Evolutionary conservation across 2,797 vertebrate species (phyloP).

Genomic region (Threskiornis aethiopicus): DNA sequence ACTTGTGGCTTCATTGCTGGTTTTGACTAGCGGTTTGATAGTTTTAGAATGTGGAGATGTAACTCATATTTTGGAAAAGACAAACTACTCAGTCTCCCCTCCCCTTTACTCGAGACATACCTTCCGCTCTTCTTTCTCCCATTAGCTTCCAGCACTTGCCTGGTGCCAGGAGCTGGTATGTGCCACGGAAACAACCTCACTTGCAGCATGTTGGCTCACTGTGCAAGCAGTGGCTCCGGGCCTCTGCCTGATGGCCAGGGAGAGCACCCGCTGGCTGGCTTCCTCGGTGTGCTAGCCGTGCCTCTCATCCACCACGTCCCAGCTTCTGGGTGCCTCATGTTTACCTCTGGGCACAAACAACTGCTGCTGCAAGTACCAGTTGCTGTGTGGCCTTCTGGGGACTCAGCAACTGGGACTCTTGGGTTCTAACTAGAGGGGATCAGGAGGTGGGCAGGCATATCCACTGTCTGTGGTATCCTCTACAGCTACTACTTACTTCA

Average conservation of each 20-base stretch:
- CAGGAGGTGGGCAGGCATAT: neutral
- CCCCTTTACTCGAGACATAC: neutral
- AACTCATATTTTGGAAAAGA: neutral
- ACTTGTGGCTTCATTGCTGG: neutral
- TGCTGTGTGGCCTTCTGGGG: neutral
- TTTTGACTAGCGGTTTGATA: neutral
- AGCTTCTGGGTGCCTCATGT: neutral
- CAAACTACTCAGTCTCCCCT: accelerated
- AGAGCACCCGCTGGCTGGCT: neutral
- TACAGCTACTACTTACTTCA: neutral
- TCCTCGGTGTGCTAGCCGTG: neutral
- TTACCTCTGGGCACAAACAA: neutral
- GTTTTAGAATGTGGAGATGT: neutral
- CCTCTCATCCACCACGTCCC: neutral
- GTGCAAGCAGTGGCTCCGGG: neutral
- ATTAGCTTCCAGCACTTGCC: neutral
- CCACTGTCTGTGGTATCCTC: neutral
- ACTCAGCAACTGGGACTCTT: accelerated
- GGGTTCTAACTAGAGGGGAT: neutral
- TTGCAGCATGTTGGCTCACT: neutral
- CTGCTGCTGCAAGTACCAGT: neutral
- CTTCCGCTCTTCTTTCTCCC: neutral
- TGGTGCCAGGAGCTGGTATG: neutral
- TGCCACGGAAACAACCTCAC: neutral
- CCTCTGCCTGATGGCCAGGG: neutral